Conservation (phyloP, 1,140 invertebrate genomes). For the Protaetia brevitarsis region DNA sequence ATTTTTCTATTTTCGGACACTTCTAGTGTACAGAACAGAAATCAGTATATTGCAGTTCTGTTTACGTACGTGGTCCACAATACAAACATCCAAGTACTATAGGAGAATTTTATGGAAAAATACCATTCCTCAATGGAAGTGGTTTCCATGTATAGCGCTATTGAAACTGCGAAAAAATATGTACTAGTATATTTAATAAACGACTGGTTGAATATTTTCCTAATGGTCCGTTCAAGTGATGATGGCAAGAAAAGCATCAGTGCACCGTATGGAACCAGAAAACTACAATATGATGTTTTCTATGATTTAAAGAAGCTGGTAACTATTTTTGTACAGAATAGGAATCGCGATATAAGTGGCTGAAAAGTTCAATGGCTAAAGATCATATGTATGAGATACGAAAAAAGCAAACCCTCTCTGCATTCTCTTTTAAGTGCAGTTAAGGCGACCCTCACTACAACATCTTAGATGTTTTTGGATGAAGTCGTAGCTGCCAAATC, state of each 20-base stretch:
- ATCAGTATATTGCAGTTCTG: too few species aligned
- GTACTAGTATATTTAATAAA: too few species aligned
- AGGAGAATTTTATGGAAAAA: conserved; percentile 47
- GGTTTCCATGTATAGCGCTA: too few species aligned
- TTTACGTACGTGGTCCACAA: conserved; percentile 26
- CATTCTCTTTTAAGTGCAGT: too few species aligned
- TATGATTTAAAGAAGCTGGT: conserved; percentile 9
- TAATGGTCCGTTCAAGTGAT: not conserved
- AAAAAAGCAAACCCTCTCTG: not conserved
- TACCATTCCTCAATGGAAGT: conserved; percentile 45
- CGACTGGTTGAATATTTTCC: conserved; percentile 28
- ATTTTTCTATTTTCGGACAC: conserved; percentile 8
- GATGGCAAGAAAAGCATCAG: not conserved
- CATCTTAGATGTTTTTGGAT: too few species aligned
- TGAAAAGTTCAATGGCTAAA: not conserved
- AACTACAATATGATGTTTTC: conserved; percentile 9
- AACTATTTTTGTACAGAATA: not conserved
- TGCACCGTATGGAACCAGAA: not conserved
- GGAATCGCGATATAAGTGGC: not conserved
- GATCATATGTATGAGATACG: not conserved
- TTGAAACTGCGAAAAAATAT: too few species aligned
- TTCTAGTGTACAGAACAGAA: too few species aligned
- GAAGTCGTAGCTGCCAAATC: not conserved
- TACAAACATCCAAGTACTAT: conserved; percentile 24
- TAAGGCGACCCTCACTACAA: too few species aligned